A percentile compares a stretch with the other conserved stretches of the same genome.
Conservation (phyloP, 2,888 invertebrate genomes). For the Cyclophora albipunctata region DNA sequence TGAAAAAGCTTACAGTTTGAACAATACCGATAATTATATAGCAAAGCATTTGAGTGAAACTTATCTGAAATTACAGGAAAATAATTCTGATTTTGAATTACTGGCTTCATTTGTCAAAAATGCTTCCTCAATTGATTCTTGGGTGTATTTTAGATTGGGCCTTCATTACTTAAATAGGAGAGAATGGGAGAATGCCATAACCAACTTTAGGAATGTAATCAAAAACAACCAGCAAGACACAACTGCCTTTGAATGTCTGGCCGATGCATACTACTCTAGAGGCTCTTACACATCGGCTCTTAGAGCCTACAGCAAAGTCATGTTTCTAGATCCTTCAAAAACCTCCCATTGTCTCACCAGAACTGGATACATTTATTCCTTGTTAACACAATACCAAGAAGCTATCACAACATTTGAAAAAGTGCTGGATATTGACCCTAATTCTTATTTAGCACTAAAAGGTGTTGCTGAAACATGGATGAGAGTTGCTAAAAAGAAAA, state of each 20-base stretch:
- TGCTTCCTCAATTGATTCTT: constrained; percentile 74
- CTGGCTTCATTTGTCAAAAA: constrained; percentile 66
- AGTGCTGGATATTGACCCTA: constrained; percentile 45
- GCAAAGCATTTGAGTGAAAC: constrained; percentile 85
- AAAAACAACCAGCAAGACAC: constrained; percentile 80
- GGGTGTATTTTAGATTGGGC: constrained; percentile 91
- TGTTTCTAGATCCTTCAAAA: constrained; percentile 78
- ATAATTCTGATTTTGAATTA: constrained; percentile 78
- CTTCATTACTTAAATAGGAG: constrained; percentile 84
- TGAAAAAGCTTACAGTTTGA: constrained; percentile 86
- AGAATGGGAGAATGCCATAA: constrained; percentile 84
- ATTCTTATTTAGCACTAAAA: constrained; percentile 69
- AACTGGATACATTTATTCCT: constrained; percentile 83
- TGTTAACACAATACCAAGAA: constrained; percentile 81
- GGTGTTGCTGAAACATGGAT: constrained; percentile 89
- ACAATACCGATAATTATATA: constrained; percentile 79
- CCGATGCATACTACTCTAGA: constrained; percentile 90
- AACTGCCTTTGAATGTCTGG: constrained; percentile 90
- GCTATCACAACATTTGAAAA: constrained; percentile 80
- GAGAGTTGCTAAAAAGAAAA: constrained; percentile 80
- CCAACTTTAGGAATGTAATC: constrained; percentile 83
- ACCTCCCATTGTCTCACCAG: constrained; percentile 82
- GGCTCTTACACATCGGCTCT: constrained; percentile 94
- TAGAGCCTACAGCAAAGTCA: constrained; percentile 87
- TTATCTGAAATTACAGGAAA: constrained; percentile 80